Base-by-base conservation (phyloP, 2,888 invertebrate genomes). In the Periphyllus acericola region DNA sequence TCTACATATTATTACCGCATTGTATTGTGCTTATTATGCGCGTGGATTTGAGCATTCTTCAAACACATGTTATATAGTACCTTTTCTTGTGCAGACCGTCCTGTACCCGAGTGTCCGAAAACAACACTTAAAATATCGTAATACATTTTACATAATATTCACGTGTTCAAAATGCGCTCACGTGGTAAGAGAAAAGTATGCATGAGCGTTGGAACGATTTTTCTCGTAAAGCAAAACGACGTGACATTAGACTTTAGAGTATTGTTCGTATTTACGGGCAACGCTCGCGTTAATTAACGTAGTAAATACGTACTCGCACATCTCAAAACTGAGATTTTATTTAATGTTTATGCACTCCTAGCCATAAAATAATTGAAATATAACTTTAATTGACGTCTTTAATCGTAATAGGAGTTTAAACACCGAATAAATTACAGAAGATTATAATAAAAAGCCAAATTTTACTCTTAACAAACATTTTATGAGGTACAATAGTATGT, bases 341-440 rank as follows among this genome's bases (percentile, higher is more conserved):
- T 74, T 52, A 74, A 60, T 34, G n/a, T 71, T 52, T 21, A 60
- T 80, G 25, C 29, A 40, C 68, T 68, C 81, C 5, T 60, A 74
- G 21, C 17, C 34, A 74, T 83, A 55, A 83, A 83, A 74, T 74
- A 74, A 83, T 60, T 60, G 74, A 74, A 83, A 83, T 34, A 9
- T 83, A 29, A 74, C 60, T 83, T 83, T n/a, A 55, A 74, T 36
- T 83, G 36, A 19, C 32, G n/a, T 72, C 52, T 83, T 55, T 25
- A 74, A 83, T 60, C 74, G 34, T 36, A 55, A 74, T 74, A 36
- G 19, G 36, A 83, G 55, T 83, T 83, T 74, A 55, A 74, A 83
- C 36, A 72, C 19, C 29, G 55, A 74, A 74, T 83, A 60, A 83
- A 74, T 74, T 74, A 55, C 19, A 21, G 36, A 83, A 34, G 29